Evolutionary conservation across 1,140 invertebrate genomes (phyloP).

Genomic region (Atta cephalotes): DNA sequence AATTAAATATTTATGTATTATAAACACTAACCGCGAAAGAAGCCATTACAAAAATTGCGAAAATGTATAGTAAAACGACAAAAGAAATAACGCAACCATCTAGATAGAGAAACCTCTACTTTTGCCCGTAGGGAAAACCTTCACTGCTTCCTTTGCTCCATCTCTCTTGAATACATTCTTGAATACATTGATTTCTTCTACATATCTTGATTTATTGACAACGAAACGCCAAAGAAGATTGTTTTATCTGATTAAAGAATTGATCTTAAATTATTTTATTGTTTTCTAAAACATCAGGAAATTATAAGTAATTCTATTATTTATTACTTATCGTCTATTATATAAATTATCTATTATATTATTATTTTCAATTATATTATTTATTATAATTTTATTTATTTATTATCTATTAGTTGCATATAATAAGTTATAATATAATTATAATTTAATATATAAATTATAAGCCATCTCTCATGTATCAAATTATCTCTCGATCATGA

Average conservation of each 20-base stretch:
- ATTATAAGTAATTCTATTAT: constrained; percentile 13
- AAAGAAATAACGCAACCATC: constrained; percentile 34
- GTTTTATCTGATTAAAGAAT: not conserved
- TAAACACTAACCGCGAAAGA: not conserved
- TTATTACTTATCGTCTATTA: not conserved
- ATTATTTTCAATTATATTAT: too few relatives aligned
- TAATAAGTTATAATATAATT: not conserved
- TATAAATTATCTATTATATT: too few relatives aligned
- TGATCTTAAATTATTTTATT: not conserved
- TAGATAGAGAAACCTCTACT: constrained; percentile 17
- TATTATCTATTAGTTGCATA: not conserved
- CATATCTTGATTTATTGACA: constrained; percentile 44
- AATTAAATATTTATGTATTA: constrained; percentile 19
- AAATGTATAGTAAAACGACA: not conserved
- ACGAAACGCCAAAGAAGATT: constrained; percentile 33
- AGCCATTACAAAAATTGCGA: not conserved
- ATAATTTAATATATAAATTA: not conserved
- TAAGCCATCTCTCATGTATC: not conserved
- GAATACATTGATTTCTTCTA: constrained; percentile 5
- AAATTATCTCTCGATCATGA: not conserved
- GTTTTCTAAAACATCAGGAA: not conserved
- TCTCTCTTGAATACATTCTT: constrained; percentile 38
- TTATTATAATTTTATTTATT: not conserved
- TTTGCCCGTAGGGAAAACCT: constrained; percentile 15
- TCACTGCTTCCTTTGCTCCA: constrained; percentile 15